These are phyloP conservation scores for Uloborus plumipes DNA, from an alignment of 2,888 invertebrate species.

Conservation along the genomic window DNA sequence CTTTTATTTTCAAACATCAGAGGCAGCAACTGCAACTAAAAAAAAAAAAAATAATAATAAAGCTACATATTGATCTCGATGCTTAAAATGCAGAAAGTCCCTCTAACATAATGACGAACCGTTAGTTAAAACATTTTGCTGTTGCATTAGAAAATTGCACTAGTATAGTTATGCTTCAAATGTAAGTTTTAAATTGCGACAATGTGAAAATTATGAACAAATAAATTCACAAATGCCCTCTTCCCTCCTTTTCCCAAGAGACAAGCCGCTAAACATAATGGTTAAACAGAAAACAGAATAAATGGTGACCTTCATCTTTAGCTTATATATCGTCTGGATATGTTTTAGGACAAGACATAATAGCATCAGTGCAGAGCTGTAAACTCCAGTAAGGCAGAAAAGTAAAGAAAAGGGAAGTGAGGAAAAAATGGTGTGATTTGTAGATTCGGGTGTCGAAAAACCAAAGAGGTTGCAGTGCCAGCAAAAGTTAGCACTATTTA, in stretches of 20 bases:
- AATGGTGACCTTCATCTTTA: conserved; percentile 1
- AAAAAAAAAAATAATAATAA: too few species aligned
- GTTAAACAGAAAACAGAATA: conserved; percentile 6
- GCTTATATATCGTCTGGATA: not conserved
- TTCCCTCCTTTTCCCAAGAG: too few species aligned
- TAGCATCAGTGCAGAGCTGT: conserved; percentile 4
- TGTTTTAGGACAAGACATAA: not conserved
- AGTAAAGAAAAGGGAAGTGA: conserved; percentile 3
- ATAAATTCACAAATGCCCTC: not conserved
- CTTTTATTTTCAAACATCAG: too few species aligned
- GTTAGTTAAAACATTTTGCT: too few species aligned
- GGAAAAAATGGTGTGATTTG: conserved; percentile 36
- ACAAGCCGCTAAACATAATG: too few species aligned
- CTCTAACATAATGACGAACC: too few species aligned
- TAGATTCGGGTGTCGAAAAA: conserved; percentile 52
- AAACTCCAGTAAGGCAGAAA: not conserved
- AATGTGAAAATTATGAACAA: not conserved
- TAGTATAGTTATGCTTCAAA: too few species aligned
- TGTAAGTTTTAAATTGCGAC: too few species aligned
- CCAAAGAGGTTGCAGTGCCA: conserved; percentile 46
- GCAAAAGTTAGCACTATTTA: conserved; percentile 61
- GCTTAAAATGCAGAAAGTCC: too few species aligned
- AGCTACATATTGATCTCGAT: too few species aligned
- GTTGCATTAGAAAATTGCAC: too few species aligned
- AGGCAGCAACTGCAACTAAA: too few species aligned